Evolutionary conservation across 2,888 invertebrate genomes (phyloP).

Genomic region (Vandiemenella viatica): DNA sequence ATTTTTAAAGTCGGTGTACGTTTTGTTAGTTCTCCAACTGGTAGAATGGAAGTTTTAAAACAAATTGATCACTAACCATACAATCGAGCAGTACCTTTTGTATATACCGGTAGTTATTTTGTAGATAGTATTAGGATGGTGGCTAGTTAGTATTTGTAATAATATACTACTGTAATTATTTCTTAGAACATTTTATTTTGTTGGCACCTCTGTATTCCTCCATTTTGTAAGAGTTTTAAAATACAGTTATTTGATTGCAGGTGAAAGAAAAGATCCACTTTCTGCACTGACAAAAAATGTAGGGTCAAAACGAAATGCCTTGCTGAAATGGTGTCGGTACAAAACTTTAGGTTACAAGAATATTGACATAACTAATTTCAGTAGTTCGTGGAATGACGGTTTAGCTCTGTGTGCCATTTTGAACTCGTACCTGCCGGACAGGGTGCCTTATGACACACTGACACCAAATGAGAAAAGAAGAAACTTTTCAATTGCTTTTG

Average conservation of each 20-base stretch:
- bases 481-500: conserved; percentile 82
- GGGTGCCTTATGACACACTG: conserved; percentile 66
- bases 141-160: too few relatives aligned
- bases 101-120: too few relatives aligned
- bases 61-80: too few relatives aligned
- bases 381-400: conserved; percentile 92
- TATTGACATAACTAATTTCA: conserved; percentile 93
- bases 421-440: conserved; percentile 76
- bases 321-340: conserved; percentile 92
- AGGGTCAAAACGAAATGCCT: conserved; percentile 85
- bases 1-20: too few relatives aligned
- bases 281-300: conserved; percentile 81
- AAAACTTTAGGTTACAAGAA: conserved; percentile 76
- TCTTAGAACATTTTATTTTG: too few relatives aligned
- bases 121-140: too few relatives aligned
- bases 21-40: too few relatives aligned
- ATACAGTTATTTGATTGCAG: conserved; percentile 24
- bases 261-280: conserved; percentile 78
- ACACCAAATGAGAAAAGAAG: conserved; percentile 66
- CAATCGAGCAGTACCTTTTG: too few relatives aligned
- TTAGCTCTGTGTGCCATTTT: conserved; percentile 83
- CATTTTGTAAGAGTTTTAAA: too few relatives aligned
- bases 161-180: too few relatives aligned
- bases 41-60: too few relatives aligned
- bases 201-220: too few relatives aligned